Conservation (phyloP, 2,888 invertebrate species). For the Drosophila eohydei region DNA sequence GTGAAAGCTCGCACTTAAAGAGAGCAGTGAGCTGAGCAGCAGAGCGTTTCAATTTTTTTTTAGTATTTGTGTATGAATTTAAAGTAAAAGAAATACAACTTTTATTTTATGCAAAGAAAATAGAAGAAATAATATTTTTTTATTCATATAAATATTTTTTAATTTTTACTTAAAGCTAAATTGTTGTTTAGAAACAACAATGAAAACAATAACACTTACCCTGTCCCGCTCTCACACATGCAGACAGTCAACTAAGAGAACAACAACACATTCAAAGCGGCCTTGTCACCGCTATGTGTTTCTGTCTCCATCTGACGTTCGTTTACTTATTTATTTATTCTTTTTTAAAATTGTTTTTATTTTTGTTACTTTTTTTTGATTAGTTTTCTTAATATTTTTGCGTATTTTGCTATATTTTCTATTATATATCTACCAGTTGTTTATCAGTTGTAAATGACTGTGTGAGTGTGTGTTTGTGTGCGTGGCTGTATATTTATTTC, state of each 20-base stretch:
- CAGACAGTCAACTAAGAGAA: not conserved
- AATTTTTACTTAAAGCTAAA: not conserved
- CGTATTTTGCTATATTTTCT: slow-evolving; percentile 35
- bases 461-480: slow-evolving; percentile 5
- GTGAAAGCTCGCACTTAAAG: slow-evolving; percentile 47
- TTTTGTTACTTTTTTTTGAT: not conserved
- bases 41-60: slow-evolving; percentile 5
- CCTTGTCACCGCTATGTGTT: slow-evolving; percentile 59
- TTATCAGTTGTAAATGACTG: slow-evolving; percentile 47
- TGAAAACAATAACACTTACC: slow-evolving; percentile 31
- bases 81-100: not conserved
- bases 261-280: slow-evolving; percentile 49
- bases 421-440: slow-evolving; percentile 29
- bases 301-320: slow-evolving; percentile 3
- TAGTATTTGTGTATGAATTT: not conserved
- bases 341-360: not conserved
- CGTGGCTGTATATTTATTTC: slow-evolving; percentile 15
- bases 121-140: not conserved
- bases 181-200: slow-evolving; percentile 11
- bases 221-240: slow-evolving; percentile 1
- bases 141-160: not conserved
- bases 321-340: slow-evolving; percentile 23
- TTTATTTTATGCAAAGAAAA: not conserved
- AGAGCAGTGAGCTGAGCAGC: slow-evolving; percentile 2
- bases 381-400: slow-evolving; percentile 30